Evolutionary conservation across 2,888 invertebrate genomes (phyloP).

Genomic region (Spodoptera littoralis): DNA sequence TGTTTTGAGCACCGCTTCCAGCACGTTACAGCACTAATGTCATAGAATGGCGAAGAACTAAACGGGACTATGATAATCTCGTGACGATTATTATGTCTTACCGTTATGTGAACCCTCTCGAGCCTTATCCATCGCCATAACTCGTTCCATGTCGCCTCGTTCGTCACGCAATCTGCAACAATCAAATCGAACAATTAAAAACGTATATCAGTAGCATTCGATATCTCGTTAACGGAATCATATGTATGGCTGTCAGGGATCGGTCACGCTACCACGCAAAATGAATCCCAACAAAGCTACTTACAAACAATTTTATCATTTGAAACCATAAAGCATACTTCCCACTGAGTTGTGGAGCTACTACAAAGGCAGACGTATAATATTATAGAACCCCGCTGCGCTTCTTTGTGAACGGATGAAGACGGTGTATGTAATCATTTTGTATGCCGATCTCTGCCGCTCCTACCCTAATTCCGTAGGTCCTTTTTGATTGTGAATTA

Average conservation of each 20-base stretch:
- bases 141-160: conserved; percentile 94
- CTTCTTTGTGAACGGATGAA: conserved; percentile 86
- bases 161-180: conserved; percentile 95
- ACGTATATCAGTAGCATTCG: conserved; percentile 59
- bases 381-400: conserved; percentile 87
- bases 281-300: conserved; percentile 83
- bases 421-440: conserved; percentile 86
- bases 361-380: conserved; percentile 87
- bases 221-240: conserved; percentile 78
- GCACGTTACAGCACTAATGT: conserved; percentile 23
- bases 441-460: conserved; percentile 83
- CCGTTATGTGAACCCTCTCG: conserved; percentile 96
- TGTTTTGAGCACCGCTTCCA: conserved; percentile 6
- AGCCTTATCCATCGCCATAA: conserved; percentile 94
- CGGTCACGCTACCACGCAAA: conserved; percentile 80
- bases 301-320: conserved; percentile 88
- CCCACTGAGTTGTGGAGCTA: conserved; percentile 84
- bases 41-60: conserved; percentile 36
- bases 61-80: conserved; percentile 45
- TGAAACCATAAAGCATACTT: conserved; percentile 87
- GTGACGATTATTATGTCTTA: conserved; percentile 79
- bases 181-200: conserved; percentile 64
- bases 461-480: conserved; percentile 86
- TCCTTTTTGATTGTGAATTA: conserved; percentile 87
- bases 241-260: conserved; percentile 70